A percentile compares a stretch with the other conserved stretches of the same genome.
These are phyloP conservation scores for Triplophysa yarkandensis DNA, from an alignment of 2,797 vertebrate genomes.

Conservation along the genomic window DNA sequence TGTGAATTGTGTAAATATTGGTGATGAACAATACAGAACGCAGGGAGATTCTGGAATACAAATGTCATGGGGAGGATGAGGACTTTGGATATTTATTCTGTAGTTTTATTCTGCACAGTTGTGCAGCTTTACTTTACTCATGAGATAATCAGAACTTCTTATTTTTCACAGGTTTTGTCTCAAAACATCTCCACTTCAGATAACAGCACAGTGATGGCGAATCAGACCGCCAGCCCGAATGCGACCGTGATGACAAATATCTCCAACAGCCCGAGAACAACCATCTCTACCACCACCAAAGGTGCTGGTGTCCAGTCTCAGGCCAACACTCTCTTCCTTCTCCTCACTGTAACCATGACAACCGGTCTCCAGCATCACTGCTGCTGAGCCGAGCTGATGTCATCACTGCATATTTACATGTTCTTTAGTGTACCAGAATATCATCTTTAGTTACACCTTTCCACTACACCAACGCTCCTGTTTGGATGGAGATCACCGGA, in stretches of 20 bases:
- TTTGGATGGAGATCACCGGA: neutral
- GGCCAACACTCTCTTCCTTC: constrained; percentile 70
- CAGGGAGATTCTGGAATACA: neutral
- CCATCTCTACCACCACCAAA: constrained; percentile 66
- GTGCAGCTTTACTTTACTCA: neutral
- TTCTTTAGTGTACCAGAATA: constrained; percentile 9
- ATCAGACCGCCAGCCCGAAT: constrained; percentile 60
- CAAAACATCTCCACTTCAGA: constrained; percentile 46
- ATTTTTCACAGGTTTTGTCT: constrained; percentile 62
- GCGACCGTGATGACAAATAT: constrained; percentile 57
- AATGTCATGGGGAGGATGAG: neutral
- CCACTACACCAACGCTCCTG: neutral
- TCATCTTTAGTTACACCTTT: neutral
- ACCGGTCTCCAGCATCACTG: constrained; percentile 80
- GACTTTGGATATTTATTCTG: neutral
- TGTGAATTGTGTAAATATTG: neutral
- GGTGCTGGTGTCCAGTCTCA: constrained; percentile 75
- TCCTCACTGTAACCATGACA: constrained; percentile 71
- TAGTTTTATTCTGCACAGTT: neutral
- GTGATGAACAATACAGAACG: neutral
- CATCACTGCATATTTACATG: constrained; percentile 6
- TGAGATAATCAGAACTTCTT: neutral
- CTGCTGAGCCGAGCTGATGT: constrained; percentile 74
- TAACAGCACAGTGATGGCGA: constrained; percentile 36
- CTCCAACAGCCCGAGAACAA: constrained; percentile 59